A percentile compares a stretch with the other conserved stretches of the same genome.
Conservation (phyloP, 1,140 invertebrate species). For the Penaeus indicus region DNA sequence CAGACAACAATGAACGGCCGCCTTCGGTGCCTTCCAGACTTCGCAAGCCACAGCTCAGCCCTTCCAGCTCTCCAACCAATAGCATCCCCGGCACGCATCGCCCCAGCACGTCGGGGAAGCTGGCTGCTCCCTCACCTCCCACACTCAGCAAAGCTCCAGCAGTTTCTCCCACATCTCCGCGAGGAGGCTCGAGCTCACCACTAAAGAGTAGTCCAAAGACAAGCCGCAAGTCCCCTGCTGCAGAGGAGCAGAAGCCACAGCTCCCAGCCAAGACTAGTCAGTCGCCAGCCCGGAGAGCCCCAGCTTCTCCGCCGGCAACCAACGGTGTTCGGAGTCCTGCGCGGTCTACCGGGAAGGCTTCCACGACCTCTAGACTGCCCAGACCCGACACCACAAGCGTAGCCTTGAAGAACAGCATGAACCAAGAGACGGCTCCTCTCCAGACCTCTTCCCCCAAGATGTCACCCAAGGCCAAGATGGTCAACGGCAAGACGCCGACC, state of each 20-base stretch:
- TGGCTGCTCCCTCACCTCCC: constrained; percentile 29
- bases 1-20: constrained; percentile 55
- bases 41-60: constrained; percentile 62
- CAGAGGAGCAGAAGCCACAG: constrained; percentile 47
- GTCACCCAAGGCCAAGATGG: constrained; percentile 57
- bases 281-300: constrained; percentile 45
- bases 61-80: constrained; percentile 56
- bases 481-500: constrained; percentile 61
- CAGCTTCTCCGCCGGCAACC: constrained; percentile 30
- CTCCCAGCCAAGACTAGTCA: constrained; percentile 59
- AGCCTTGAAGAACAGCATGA: constrained; percentile 57
- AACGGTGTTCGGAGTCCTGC: constrained; percentile 56
- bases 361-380: constrained; percentile 58
- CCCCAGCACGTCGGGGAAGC: constrained; percentile 39
- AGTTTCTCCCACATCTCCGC: constrained; percentile 24
- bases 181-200: constrained; percentile 27
- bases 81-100: constrained; percentile 53
- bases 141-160: constrained; percentile 39
- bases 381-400: constrained; percentile 48
- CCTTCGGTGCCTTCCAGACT: constrained; percentile 66
- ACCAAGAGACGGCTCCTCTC: constrained; percentile 59
- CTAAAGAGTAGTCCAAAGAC: constrained; percentile 49
- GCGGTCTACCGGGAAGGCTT: constrained; percentile 52
- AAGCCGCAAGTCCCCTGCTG: constrained; percentile 29
- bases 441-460: constrained; percentile 65